Conservation (phyloP, 2,888 invertebrate species). For the Hypomecis atomaria region DNA sequence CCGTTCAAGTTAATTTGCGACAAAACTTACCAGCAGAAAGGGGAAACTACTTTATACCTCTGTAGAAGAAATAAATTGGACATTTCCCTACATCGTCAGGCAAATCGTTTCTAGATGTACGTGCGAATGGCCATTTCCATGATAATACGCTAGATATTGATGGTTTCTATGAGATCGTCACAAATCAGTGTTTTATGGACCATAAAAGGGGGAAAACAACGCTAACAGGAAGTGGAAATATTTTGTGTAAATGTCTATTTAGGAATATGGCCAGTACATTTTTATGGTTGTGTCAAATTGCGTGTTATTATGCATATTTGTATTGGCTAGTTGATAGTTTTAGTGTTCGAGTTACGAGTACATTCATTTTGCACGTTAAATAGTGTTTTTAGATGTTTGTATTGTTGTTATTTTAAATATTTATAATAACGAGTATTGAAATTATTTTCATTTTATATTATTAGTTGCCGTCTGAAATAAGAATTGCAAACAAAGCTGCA, state of each 20-base stretch:
- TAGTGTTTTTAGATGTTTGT: too few relatives aligned
- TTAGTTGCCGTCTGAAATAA: too few relatives aligned
- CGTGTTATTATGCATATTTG: neutral
- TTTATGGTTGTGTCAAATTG: neutral
- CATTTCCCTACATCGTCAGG: constrained; percentile 2
- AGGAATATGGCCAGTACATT: neutral
- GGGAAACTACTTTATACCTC: neutral
- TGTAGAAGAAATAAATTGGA: constrained; percentile 9
- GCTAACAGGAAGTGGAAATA: constrained; percentile 7
- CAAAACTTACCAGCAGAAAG: neutral
- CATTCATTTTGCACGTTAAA: too few relatives aligned
- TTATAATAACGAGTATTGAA: too few relatives aligned
- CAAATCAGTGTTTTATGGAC: constrained; percentile 29
- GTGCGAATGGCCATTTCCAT: constrained; percentile 20
- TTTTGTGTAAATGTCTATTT: constrained; percentile 3
- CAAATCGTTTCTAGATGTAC: constrained; percentile 20
- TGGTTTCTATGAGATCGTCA: constrained; percentile 18
- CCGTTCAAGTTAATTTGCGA: neutral
- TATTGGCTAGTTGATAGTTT: neutral
- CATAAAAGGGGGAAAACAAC: constrained; percentile 25
- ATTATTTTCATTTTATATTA: too few relatives aligned
- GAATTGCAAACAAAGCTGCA: too few relatives aligned
- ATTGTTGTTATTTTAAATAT: too few relatives aligned
- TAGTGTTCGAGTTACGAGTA: too few relatives aligned
- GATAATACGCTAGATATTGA: constrained; percentile 16